Conservation (phyloP, 2,797 vertebrate species). For the Neosilurus hyrtlii region DNA sequence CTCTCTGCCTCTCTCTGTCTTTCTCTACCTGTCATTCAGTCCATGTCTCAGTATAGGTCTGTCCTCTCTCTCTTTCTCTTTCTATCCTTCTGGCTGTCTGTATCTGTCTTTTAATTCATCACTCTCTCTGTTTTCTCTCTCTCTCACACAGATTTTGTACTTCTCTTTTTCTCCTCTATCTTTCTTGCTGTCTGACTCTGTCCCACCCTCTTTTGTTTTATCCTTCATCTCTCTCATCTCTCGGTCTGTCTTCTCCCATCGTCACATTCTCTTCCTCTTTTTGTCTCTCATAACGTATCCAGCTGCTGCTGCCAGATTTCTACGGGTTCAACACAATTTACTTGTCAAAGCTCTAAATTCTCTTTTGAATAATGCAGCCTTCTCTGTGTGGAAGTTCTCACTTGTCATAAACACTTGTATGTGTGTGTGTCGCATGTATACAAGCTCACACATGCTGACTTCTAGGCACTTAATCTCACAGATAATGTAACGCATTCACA, state of each 20-base stretch:
- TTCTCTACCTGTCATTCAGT: background rate
- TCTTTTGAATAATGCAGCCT: conserved; percentile 41
- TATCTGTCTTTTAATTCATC: too few relatives aligned
- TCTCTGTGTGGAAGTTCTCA: conserved; percentile 41
- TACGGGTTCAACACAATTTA: conserved; percentile 68
- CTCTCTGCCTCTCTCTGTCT: background rate
- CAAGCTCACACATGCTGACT: conserved; percentile 35
- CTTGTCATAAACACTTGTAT: conserved; percentile 33
- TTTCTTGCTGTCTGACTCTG: too few relatives aligned
- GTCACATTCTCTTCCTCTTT: background rate
- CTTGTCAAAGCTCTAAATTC: conserved; percentile 48
- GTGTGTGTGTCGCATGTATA: conserved; percentile 3
- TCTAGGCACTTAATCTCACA: conserved; percentile 51
- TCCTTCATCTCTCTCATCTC: background rate
- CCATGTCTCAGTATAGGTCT: too few relatives aligned
- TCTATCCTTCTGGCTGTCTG: too few relatives aligned
- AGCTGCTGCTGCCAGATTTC: conserved; percentile 73
- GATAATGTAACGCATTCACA: conserved; percentile 19
- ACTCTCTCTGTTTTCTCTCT: too few relatives aligned
- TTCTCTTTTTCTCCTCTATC: too few relatives aligned
- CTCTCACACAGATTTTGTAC: too few relatives aligned
- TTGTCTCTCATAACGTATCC: conserved; percentile 54
- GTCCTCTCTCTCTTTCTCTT: too few relatives aligned
- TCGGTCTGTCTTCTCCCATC: too few relatives aligned
- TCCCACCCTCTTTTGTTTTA: too few relatives aligned